A percentile compares a stretch with the other conserved stretches of the same genome.
Evolutionary conservation across 1,140 invertebrate species (phyloP).

Genomic region (Drosophila nikananu): DNA sequence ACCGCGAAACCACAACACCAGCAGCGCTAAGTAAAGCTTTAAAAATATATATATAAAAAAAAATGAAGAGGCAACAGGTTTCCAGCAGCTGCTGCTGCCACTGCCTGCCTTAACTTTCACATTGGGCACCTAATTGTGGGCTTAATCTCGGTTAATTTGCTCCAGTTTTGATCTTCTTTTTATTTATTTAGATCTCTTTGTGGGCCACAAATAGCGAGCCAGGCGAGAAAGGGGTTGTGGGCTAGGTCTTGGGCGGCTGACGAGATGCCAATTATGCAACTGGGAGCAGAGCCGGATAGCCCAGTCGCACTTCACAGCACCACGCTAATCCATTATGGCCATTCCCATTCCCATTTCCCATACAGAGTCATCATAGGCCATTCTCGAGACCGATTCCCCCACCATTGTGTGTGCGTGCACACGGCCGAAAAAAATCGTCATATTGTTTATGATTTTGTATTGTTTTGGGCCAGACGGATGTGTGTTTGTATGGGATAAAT

Average conservation of each 20-base stretch:
- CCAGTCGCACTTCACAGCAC: conserved; percentile 37
- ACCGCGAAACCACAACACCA: conserved; percentile 23
- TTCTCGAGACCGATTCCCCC: conserved; percentile 11
- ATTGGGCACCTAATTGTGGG: conserved; percentile 81
- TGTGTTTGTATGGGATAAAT: neutral
- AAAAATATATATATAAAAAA: conserved; percentile 4
- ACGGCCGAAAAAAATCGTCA: conserved; percentile 8
- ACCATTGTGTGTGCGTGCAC: conserved; percentile 4
- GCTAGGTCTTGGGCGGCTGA: no score
- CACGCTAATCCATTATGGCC: conserved; percentile 38
- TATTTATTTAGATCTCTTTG: conserved; percentile 9
- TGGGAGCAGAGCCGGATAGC: no score
- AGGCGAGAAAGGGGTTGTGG: neutral
- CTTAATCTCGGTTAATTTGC: conserved; percentile 82
- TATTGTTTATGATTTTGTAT: conserved; percentile 12
- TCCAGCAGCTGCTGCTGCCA: conserved; percentile 44
- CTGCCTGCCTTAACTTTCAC: conserved; percentile 74
- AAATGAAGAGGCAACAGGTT: conserved; percentile 56
- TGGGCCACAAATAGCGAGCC: conserved; percentile 21
- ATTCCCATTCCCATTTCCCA: conserved; percentile 21
- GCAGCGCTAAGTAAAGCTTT: conserved; percentile 24
- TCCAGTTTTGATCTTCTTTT: conserved; percentile 70
- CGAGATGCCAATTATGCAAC: conserved; percentile 31
- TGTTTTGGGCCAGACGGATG: conserved; percentile 2
- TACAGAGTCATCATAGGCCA: neutral